phyloP scores from a whole-genome alignment of 2,113 vertebrate species.

The Monarcha castaneiventris region DNA sequence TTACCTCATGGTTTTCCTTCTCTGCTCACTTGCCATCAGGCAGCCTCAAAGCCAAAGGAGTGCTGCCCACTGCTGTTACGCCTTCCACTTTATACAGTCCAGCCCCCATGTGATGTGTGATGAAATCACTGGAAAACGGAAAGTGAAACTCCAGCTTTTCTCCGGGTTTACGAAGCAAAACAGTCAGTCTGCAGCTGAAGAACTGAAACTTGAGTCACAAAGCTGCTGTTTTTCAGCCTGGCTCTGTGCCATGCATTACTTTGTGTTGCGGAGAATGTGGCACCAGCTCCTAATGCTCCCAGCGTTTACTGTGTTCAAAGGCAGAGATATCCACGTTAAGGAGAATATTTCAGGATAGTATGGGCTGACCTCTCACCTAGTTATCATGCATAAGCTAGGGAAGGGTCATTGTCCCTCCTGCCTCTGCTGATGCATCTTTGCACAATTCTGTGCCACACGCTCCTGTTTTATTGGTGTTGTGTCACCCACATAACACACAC shows the following conservation, averaged over 20 bases:
- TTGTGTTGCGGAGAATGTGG: background rate
- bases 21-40: background rate
- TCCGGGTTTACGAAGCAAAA: rapidly evolving
- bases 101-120: rapidly evolving
- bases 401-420: background rate
- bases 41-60: background rate
- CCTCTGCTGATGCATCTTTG: background rate
- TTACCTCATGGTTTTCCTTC: constrained; percentile 42
- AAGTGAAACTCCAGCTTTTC: background rate
- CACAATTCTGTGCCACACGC: background rate
- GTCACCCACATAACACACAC: background rate
- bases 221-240: background rate
- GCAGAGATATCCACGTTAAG: background rate
- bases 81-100: background rate
- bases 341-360: background rate
- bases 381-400: background rate
- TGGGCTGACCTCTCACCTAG: background rate
- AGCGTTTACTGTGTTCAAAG: background rate
- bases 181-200: rapidly evolving
- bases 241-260: background rate
- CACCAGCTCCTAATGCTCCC: background rate
- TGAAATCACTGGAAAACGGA: background rate
- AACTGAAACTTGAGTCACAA: background rate
- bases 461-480: background rate
- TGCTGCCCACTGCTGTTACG: background rate